Conservation (phyloP, 2,113 vertebrate genomes). For the Otolemur garnettii region DNA sequence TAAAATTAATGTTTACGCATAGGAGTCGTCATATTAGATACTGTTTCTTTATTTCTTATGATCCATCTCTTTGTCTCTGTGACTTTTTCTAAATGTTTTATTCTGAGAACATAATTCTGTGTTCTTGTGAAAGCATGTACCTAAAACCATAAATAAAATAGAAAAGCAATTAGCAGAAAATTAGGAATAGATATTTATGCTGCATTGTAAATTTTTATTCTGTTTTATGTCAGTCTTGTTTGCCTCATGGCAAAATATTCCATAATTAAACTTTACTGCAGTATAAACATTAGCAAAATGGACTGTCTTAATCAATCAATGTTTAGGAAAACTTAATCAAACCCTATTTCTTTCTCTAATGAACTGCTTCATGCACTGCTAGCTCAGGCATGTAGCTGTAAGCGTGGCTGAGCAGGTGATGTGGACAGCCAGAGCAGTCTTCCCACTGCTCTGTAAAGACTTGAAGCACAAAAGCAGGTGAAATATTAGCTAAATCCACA, state of each 20-base stretch:
- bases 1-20: neutral
- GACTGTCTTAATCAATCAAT: conserved; percentile 85
- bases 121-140: neutral
- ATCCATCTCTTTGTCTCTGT: conserved; percentile 6
- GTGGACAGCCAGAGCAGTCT: neutral
- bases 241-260: conserved; percentile 79
- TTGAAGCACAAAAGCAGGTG: neutral
- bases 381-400: neutral
- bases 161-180: conserved; percentile 78
- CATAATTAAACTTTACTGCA: conserved; percentile 83
- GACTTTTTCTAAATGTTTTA: neutral
- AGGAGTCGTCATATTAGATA: conserved; percentile 1
- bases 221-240: conserved; percentile 81
- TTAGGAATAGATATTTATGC: conserved; percentile 67
- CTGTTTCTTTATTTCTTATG: neutral
- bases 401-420: neutral
- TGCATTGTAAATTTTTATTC: conserved; percentile 74
- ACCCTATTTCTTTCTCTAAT: conserved; percentile 80
- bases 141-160: conserved; percentile 57
- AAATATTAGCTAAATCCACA: neutral
- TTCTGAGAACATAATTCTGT: neutral
- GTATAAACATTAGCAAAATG: conserved; percentile 84
- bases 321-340: conserved; percentile 81
- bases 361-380: conserved; percentile 64
- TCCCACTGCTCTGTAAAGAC: neutral